Evolutionary conservation across 2,888 invertebrate genomes (phyloP).

Genomic region (Malachius bipustulatus): DNA sequence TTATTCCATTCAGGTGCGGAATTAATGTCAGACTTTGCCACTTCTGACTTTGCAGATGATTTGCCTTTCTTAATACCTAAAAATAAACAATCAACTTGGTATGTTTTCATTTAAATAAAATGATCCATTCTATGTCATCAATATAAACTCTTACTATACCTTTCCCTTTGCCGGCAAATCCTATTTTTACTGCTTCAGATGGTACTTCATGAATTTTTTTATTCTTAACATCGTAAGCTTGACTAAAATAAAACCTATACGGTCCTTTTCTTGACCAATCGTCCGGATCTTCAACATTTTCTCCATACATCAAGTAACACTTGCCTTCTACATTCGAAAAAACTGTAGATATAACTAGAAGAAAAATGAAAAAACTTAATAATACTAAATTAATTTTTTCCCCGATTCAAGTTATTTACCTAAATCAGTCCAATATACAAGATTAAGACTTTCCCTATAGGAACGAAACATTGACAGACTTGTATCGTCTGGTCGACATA

Average conservation of each 20-base stretch:
- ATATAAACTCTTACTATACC: constrained; percentile 31
- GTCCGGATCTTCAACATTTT: constrained; percentile 41
- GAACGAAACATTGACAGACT: constrained; percentile 43
- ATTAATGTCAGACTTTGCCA: constrained; percentile 19
- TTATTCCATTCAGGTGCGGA: constrained; percentile 31
- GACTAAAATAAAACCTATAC: constrained; percentile 60
- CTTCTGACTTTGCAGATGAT: constrained; percentile 29
- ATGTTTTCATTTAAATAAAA: neutral
- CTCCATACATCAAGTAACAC: constrained; percentile 54
- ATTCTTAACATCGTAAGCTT: constrained; percentile 49
- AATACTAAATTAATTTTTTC: no score
- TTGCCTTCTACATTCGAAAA: constrained; percentile 54
- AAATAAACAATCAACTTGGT: neutral
- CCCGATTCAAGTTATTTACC: neutral
- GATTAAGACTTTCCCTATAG: constrained; percentile 56
- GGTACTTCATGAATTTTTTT: constrained; percentile 52
- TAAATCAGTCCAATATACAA: constrained; percentile 60
- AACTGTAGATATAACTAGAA: constrained; percentile 41
- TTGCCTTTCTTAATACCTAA: constrained; percentile 38
- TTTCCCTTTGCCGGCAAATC: constrained; percentile 47
- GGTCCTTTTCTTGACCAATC: constrained; percentile 55
- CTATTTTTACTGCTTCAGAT: constrained; percentile 44
- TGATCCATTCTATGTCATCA: no score
- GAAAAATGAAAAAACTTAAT: constrained; percentile 10
- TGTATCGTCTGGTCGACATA: constrained; percentile 68